These are phyloP conservation scores for Helicoverpa zea DNA, from an alignment of 1,140 invertebrate species.

Conservation along the genomic window DNA sequence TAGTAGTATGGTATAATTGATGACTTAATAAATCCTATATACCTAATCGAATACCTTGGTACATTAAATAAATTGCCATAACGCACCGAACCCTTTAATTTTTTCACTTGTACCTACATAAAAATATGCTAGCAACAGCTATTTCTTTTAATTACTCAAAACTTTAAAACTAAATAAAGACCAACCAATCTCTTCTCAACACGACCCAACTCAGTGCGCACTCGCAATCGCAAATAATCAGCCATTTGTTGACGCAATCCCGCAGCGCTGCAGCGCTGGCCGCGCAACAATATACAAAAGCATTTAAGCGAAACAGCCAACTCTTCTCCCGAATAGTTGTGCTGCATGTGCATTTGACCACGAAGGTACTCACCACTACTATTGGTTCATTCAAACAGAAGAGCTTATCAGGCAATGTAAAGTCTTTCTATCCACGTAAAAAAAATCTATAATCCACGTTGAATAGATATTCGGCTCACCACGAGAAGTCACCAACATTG, in stretches of 20 bases:
- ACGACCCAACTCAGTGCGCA: not conserved
- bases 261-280: slow-evolving; percentile 10
- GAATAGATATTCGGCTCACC: no score
- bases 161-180: not conserved
- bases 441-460: no score
- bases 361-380: slow-evolving; percentile 1
- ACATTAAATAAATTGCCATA: no score
- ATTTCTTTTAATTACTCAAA: not conserved
- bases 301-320: slow-evolving; percentile 61
- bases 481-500: no score
- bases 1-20: no score
- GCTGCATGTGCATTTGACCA: slow-evolving; percentile 38
- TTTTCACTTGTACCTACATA: no score
- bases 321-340: slow-evolving; percentile 52
- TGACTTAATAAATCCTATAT: no score
- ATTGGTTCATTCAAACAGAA: not conserved
- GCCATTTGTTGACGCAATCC: not conserved
- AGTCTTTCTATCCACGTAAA: no score
- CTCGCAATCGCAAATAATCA: slow-evolving; percentile 7
- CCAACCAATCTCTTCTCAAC: not conserved
- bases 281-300: slow-evolving; percentile 58
- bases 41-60: no score
- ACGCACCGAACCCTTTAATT: no score
- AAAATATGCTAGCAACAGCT: no score
- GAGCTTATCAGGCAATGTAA: not conserved